phyloP scores from a whole-genome alignment of 2,797 vertebrate species.

The Sylvilagus floridanus region DNA sequence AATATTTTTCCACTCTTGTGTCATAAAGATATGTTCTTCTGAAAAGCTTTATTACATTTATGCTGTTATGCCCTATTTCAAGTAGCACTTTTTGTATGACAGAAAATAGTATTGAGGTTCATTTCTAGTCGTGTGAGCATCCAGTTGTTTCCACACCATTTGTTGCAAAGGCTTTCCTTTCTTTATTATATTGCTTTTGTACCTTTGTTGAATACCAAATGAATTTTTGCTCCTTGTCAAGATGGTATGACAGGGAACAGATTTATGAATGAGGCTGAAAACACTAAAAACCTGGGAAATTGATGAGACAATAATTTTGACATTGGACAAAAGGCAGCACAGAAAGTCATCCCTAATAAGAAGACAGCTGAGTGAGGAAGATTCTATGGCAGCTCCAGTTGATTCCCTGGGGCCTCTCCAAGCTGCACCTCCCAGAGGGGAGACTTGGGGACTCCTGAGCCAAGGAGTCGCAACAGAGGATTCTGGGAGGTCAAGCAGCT shows the following conservation, averaged over 20 bases:
- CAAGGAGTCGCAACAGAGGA: not conserved
- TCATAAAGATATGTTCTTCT: not conserved
- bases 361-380: not conserved
- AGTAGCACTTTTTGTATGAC: not conserved
- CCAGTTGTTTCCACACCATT: not conserved
- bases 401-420: not conserved
- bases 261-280: not conserved
- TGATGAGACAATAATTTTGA: not conserved
- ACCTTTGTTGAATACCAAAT: not conserved
- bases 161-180: not conserved
- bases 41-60: not conserved
- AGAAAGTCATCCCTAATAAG: not conserved
- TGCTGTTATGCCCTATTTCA: not conserved
- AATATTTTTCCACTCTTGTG: not conserved
- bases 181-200: not conserved
- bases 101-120: not conserved
- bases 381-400: fast-evolving
- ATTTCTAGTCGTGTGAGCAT: not conserved
- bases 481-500: not conserved
- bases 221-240: not conserved
- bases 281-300: not conserved
- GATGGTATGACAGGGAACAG: not conserved
- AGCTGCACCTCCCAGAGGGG: not conserved
- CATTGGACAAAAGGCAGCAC: not conserved
- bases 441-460: not conserved